These are phyloP conservation scores for Pipa parva DNA, from an alignment of 2,113 vertebrate species.

Conservation along the genomic window DNA sequence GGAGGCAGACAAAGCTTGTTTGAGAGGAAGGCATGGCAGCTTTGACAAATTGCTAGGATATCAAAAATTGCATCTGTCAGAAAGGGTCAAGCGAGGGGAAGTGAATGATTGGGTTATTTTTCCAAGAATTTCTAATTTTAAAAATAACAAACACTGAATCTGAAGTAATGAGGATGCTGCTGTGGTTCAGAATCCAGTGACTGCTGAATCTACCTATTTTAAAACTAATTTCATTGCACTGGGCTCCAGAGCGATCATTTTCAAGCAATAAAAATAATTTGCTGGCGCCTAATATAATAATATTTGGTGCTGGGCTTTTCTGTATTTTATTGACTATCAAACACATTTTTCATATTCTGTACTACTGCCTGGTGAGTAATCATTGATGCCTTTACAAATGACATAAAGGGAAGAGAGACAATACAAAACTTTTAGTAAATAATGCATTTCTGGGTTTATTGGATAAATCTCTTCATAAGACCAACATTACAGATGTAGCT, in stretches of 20 bases:
- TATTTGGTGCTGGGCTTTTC: background rate
- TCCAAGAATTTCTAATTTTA: constrained; percentile 42
- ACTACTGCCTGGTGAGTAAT: too few species aligned
- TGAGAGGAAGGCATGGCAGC: constrained; percentile 32
- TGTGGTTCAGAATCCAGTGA: background rate
- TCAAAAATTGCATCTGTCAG: constrained; percentile 53
- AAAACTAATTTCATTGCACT: background rate
- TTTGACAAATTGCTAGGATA: constrained; percentile 50
- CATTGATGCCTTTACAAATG: too few species aligned
- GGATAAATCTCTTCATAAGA: too few species aligned
- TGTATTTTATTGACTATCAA: background rate
- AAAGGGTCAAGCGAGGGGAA: constrained; percentile 45
- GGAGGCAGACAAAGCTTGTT: constrained; percentile 41
- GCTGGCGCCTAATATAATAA: background rate
- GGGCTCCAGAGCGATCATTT: background rate
- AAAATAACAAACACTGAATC: constrained; percentile 24
- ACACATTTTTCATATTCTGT: too few species aligned
- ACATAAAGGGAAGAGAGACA: too few species aligned
- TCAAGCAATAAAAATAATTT: background rate
- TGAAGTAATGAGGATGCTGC: constrained; percentile 32
- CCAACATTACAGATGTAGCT: too few species aligned
- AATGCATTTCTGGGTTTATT: too few species aligned
- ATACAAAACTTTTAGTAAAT: too few species aligned
- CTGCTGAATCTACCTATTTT: background rate
- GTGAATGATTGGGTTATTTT: constrained; percentile 46